Conservation (phyloP, 92 coral and sea anemone genomes). For the Anthopleura xanthogrammica region DNA sequence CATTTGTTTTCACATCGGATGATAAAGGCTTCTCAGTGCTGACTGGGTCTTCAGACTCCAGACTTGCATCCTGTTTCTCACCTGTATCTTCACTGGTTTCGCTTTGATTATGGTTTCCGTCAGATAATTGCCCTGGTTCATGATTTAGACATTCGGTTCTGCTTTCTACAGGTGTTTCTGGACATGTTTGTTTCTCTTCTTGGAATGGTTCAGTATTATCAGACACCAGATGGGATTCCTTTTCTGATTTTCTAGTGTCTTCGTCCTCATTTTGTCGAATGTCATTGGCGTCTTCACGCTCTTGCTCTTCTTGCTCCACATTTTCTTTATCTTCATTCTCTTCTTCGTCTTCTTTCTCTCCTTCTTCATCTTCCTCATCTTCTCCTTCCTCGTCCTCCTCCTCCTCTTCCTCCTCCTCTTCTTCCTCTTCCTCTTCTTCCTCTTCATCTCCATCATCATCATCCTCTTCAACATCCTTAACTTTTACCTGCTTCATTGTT, state of each 20-base stretch:
- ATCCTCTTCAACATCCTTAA: conserved; percentile 30
- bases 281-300: conserved; percentile 7
- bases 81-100: not conserved
- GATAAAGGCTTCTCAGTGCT: not conserved
- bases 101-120: not conserved
- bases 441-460: not conserved
- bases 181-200: not conserved
- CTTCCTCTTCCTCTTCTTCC: conserved; percentile 39
- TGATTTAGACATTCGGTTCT: not conserved
- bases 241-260: not conserved
- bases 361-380: conserved; percentile 38
- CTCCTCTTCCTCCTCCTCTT: conserved; percentile 39
- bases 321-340: conserved; percentile 11
- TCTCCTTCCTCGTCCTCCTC: conserved; percentile 41
- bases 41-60: not conserved
- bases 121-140: not conserved
- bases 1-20: not conserved
- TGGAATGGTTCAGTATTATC: conserved; percentile 4
- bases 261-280: conserved; percentile 12
- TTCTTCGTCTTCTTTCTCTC: conserved; percentile 25
- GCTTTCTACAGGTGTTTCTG: not conserved
- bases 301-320: not conserved
- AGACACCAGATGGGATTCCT: not conserved
- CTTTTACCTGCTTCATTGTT: conserved; percentile 70
- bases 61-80: not conserved